Conservation (phyloP, 2,888 invertebrate genomes). For the Heliconius ethilla region DNA sequence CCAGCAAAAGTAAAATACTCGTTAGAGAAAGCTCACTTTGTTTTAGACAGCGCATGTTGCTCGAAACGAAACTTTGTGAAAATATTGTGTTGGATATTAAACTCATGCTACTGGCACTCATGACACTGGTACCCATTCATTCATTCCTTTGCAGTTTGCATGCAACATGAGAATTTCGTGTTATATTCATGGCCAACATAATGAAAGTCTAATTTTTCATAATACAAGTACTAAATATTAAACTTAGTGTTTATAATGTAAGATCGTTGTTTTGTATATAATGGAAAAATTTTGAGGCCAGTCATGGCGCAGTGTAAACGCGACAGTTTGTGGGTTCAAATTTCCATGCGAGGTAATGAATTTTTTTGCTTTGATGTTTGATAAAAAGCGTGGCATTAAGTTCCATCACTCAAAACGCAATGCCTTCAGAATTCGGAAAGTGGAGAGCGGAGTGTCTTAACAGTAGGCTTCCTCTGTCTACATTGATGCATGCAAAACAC, state of each 20-base stretch:
- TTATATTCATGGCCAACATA: slow-evolving; percentile 34
- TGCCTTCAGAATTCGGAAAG: too few relatives aligned
- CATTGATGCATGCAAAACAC: too few relatives aligned
- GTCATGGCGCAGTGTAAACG: too few relatives aligned
- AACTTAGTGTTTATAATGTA: not conserved
- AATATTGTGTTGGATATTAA: slow-evolving; percentile 73
- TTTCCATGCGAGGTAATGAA: too few relatives aligned
- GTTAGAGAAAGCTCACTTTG: slow-evolving; percentile 64
- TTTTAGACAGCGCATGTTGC: slow-evolving; percentile 66
- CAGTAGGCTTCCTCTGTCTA: too few relatives aligned
- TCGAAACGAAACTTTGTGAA: slow-evolving; percentile 69
- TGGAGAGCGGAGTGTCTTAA: too few relatives aligned
- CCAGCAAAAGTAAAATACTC: slow-evolving; percentile 67
- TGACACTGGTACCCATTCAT: slow-evolving; percentile 55
- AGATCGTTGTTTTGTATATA: not conserved
- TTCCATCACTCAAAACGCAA: too few relatives aligned
- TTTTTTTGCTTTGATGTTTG: too few relatives aligned
- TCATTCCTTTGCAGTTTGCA: slow-evolving; percentile 48
- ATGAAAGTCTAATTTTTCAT: slow-evolving; percentile 15
- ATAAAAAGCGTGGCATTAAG: too few relatives aligned
- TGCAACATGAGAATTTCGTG: slow-evolving; percentile 52
- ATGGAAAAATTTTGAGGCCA: too few relatives aligned
- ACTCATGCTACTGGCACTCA: slow-evolving; percentile 51
- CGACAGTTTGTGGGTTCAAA: too few relatives aligned
- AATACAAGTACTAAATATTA: not conserved